Evolutionary conservation across 2,797 vertebrate species (phyloP).

Genomic region (Echeneis naucrates): DNA sequence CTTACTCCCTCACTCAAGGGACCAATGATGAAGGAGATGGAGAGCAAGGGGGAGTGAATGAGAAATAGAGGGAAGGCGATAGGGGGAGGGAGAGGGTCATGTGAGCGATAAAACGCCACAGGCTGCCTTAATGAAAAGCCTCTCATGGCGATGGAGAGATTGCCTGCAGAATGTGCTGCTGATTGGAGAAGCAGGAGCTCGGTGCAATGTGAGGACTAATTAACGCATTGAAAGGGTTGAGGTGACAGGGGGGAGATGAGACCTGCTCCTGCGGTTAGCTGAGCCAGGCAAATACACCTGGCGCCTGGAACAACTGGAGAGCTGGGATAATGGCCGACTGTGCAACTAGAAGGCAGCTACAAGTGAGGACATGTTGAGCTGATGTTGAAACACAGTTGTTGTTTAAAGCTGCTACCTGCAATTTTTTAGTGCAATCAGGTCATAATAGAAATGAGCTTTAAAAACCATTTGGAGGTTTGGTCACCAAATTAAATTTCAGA

Average conservation of each 20-base stretch:
- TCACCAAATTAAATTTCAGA: slow-evolving; percentile 3
- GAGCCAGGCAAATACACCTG: slow-evolving; percentile 48
- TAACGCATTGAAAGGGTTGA: slow-evolving; percentile 73
- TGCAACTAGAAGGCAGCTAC: background rate
- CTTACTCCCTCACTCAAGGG: slow-evolving; percentile 54
- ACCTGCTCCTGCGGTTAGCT: slow-evolving; percentile 52
- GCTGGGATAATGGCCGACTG: slow-evolving; percentile 26
- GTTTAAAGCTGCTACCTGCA: slow-evolving; percentile 10
- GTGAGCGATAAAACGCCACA: slow-evolving; percentile 71
- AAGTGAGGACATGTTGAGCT: background rate
- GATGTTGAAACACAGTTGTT: background rate
- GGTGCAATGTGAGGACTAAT: slow-evolving; percentile 75
- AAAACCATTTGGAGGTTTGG: background rate
- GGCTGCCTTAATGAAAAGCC: slow-evolving; percentile 82
- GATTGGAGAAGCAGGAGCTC: slow-evolving; percentile 82
- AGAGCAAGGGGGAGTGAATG: slow-evolving; percentile 35
- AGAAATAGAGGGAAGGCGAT: slow-evolving; percentile 49
- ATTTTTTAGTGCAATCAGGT: background rate
- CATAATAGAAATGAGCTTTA: background rate
- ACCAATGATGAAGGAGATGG: slow-evolving; percentile 62
- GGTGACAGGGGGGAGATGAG: slow-evolving; percentile 76
- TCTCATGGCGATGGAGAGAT: slow-evolving; percentile 81
- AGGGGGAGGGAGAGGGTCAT: slow-evolving; percentile 39
- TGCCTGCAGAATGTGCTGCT: slow-evolving; percentile 77
- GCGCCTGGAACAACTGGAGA: slow-evolving; percentile 25